phyloP scores from a whole-genome alignment of 2,113 vertebrate species.

The Heteronetta atricapilla region DNA sequence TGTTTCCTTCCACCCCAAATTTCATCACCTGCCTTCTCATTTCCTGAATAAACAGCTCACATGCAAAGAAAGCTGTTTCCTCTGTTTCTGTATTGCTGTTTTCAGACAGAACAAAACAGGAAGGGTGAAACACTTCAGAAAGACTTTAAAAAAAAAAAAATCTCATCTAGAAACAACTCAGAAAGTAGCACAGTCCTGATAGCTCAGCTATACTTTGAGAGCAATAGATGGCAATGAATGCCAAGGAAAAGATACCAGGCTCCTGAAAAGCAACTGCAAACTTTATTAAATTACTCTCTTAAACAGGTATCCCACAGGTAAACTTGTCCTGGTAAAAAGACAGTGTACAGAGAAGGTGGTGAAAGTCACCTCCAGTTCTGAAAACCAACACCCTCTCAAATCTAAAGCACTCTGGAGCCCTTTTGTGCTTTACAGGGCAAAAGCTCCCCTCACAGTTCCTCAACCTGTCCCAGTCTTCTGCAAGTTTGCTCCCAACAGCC shows the following conservation, averaged over 20 bases:
- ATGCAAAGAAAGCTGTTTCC: neutral
- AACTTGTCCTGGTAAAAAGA: neutral
- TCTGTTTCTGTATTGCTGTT: neutral
- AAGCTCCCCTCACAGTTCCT: neutral
- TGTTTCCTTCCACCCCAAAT: neutral
- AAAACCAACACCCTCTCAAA: neutral
- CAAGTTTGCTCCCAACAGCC: neutral
- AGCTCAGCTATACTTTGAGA: neutral
- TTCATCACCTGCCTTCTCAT: slow-evolving; percentile 43
- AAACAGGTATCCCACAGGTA: neutral
- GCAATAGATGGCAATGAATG: neutral
- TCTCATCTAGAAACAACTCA: neutral
- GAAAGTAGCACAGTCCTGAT: neutral
- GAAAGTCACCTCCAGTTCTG: neutral
- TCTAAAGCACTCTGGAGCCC: neutral
- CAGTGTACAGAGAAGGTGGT: neutral
- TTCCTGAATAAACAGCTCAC: slow-evolving; percentile 21
- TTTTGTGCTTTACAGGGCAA: no score
- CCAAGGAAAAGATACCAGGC: neutral
- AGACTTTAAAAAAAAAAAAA: neutral
- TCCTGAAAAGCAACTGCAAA: neutral
- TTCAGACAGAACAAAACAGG: neutral
- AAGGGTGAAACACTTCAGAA: neutral
- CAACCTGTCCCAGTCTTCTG: neutral
- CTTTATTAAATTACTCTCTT: neutral